Conservation (phyloP, 2,113 vertebrate genomes). For the Dermatemys mawii region DNA sequence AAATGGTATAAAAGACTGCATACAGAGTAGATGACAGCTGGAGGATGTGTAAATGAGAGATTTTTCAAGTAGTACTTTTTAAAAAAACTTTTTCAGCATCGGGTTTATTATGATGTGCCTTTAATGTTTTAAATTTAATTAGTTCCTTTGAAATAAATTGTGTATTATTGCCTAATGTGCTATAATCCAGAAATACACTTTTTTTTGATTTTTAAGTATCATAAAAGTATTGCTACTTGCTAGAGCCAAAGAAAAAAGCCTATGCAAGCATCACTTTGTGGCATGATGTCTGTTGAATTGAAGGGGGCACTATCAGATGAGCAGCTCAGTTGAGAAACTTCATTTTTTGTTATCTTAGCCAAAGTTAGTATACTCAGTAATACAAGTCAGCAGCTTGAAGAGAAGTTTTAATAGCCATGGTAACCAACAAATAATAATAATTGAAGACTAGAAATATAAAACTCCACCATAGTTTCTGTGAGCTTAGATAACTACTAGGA, state of each 20-base stretch:
- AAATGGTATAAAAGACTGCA: neutral
- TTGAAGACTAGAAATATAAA: neutral
- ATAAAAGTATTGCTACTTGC: neutral
- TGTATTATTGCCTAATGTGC: neutral
- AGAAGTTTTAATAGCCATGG: neutral
- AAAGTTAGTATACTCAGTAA: accelerated
- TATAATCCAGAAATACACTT: neutral
- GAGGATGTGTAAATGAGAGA: neutral
- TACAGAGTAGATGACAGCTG: constrained; percentile 19
- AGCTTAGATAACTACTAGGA: neutral
- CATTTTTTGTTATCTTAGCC: neutral
- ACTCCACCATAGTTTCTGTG: neutral
- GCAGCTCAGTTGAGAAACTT: neutral
- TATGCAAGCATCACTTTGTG: neutral
- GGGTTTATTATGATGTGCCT: neutral
- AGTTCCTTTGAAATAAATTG: neutral
- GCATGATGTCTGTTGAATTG: accelerated
- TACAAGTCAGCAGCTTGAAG: accelerated
- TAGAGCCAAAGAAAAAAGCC: neutral
- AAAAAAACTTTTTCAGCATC: neutral
- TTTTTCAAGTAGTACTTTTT: neutral
- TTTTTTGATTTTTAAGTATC: neutral
- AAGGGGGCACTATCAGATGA: neutral
- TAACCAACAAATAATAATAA: neutral
- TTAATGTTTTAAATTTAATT: neutral